phyloP scores from a whole-genome alignment of 2,113 vertebrate species.

The Anser brachyrhynchus region DNA sequence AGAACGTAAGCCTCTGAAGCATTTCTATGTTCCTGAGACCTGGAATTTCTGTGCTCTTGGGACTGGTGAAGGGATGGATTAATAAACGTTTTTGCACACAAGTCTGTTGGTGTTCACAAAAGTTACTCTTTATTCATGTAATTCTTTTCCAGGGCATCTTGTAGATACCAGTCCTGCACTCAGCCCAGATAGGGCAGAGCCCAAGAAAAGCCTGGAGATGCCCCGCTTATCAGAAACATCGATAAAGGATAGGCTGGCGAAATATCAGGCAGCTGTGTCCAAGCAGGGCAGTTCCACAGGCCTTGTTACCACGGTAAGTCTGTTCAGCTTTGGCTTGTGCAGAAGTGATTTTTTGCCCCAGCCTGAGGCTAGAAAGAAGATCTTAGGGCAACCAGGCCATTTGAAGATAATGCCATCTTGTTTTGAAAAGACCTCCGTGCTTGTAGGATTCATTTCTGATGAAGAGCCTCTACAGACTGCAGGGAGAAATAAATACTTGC shows the following conservation, averaged over 20 bases:
- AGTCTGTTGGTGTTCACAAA: background rate
- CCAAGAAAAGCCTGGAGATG: slow-evolving; percentile 71
- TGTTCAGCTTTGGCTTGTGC: background rate
- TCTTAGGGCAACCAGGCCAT: background rate
- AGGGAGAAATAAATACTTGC: background rate
- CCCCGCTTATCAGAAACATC: slow-evolving; percentile 85
- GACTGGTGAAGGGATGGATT: background rate
- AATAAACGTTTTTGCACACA: background rate
- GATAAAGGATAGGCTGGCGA: slow-evolving; percentile 92
- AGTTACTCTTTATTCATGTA: background rate
- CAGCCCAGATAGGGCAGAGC: slow-evolving; percentile 71
- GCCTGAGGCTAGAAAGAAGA: background rate
- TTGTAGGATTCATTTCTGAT: background rate
- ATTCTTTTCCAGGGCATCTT: slow-evolving; percentile 58
- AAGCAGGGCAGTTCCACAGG: slow-evolving; percentile 77
- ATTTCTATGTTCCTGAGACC: background rate
- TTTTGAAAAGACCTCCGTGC: background rate
- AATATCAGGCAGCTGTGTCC: slow-evolving; percentile 92
- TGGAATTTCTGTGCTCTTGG: background rate
- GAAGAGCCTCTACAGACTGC: background rate
- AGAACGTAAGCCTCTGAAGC: background rate
- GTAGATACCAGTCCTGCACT: slow-evolving; percentile 57
- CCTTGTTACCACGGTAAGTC: slow-evolving; percentile 61
- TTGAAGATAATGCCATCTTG: background rate
- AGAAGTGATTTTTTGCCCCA: background rate